A percentile compares a stretch with the other conserved stretches of the same genome.
These are phyloP conservation scores for Trachythela sp. DNA, from an alignment of 64 coral and sea anemone genomes.

Conservation along the genomic window DNA sequence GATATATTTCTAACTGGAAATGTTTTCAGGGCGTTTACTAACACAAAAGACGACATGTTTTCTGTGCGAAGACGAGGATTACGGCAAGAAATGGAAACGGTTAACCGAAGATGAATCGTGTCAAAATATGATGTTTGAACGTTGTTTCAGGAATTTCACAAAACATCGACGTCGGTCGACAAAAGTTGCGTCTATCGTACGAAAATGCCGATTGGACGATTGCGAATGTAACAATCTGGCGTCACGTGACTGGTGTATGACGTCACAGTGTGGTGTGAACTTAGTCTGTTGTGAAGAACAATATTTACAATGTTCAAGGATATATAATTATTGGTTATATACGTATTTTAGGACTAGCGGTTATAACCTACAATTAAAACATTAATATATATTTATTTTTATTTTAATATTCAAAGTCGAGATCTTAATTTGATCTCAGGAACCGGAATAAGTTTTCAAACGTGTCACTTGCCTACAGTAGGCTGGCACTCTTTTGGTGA, in stretches of 20 bases:
- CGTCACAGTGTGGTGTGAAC: not conserved
- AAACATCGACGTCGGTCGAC: not conserved
- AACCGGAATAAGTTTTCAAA: too few relatives aligned
- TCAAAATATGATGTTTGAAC: not conserved
- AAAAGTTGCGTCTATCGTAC: not conserved
- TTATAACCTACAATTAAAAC: not conserved
- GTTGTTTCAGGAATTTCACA: conserved; percentile 11
- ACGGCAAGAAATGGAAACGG: not conserved
- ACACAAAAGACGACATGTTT: conserved; percentile 3
- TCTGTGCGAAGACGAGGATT: not conserved
- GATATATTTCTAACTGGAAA: not conserved
- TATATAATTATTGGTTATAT: not conserved
- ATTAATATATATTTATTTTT: too few relatives aligned
- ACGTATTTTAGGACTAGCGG: not conserved
- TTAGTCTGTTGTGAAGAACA: not conserved
- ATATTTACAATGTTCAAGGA: not conserved
- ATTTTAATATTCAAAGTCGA: too few relatives aligned
- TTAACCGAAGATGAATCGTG: not conserved
- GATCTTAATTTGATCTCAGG: too few relatives aligned
- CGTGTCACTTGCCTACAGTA: too few relatives aligned
- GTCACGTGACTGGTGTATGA: conserved; percentile 2
- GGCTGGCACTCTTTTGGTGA: too few relatives aligned
- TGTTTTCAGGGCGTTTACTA: not conserved
- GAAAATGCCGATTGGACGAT: not conserved
- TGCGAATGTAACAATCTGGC: not conserved